phyloP scores from a whole-genome alignment of 2,113 vertebrate species.

The Loxodonta africana region DNA sequence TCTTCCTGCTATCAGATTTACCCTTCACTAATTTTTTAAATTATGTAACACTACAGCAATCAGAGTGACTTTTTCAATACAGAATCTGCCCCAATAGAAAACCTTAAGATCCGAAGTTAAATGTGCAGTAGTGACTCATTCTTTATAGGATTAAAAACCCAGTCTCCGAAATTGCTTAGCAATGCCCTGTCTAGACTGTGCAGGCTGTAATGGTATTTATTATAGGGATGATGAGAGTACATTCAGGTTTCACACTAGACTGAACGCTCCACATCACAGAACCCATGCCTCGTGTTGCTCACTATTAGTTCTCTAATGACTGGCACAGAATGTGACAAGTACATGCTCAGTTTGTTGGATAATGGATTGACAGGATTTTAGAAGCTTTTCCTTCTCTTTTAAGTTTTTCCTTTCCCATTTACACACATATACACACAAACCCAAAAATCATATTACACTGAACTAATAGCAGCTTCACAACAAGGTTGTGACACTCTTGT shows the following conservation, averaged over 20 bases:
- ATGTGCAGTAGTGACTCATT: neutral
- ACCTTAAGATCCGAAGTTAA: neutral
- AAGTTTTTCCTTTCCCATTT: neutral
- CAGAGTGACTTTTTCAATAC: neutral
- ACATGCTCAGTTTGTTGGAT: neutral
- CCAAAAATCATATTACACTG: neutral
- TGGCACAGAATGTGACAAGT: neutral
- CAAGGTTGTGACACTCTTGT: neutral
- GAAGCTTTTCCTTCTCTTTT: neutral
- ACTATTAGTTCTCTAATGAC: constrained; percentile 29
- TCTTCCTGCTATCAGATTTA: neutral
- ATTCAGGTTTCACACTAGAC: neutral
- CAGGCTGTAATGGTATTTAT: neutral
- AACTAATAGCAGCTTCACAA: neutral
- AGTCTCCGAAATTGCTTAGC: neutral
- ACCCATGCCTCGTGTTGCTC: neutral
- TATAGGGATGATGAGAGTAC: neutral
- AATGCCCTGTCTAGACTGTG: neutral
- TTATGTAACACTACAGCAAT: neutral
- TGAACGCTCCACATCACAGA: neutral
- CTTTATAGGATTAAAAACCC: constrained; percentile 3
- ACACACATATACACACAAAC: neutral
- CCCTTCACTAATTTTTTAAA: neutral
- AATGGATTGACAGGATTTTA: constrained; percentile 18
- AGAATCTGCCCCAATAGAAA: neutral